Evolutionary conservation across 2,888 invertebrate genomes (phyloP).

Genomic region (Plusia festucae): DNA sequence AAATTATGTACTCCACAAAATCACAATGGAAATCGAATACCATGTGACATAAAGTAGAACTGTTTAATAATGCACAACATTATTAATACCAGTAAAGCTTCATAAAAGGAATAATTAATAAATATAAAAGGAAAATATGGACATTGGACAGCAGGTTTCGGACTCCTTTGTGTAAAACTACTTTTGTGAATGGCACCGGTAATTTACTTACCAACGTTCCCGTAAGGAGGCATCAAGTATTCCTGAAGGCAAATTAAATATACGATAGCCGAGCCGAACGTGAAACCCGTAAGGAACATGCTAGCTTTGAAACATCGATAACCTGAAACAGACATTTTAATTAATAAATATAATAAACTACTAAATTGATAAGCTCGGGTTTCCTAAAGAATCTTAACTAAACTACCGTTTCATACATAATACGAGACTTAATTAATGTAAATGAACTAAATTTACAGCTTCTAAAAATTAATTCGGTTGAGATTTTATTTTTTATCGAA

Average conservation of each 20-base stretch:
- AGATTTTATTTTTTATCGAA: neutral
- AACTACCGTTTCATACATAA: neutral
- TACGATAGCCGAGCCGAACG: constrained; percentile 94
- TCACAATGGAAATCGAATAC: too few species aligned
- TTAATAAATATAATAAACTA: constrained; percentile 14
- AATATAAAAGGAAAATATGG: neutral
- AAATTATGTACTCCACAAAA: too few species aligned
- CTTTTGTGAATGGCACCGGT: neutral
- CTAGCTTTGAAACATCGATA: constrained; percentile 96
- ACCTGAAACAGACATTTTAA: constrained; percentile 86
- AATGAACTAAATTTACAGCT: neutral
- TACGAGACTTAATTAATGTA: neutral
- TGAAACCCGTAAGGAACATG: constrained; percentile 96
- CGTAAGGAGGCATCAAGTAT: constrained; percentile 93
- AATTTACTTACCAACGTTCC: constrained; percentile 90
- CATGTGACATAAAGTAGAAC: too few species aligned
- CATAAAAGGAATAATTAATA: neutral
- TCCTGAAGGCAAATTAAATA: constrained; percentile 95
- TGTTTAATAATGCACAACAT: too few species aligned
- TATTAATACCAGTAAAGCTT: neutral
- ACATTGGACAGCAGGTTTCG: neutral
- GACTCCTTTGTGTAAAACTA: neutral
- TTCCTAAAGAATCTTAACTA: neutral
- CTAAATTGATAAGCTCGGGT: neutral
- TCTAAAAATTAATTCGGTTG: neutral